phyloP scores from a whole-genome alignment of 1,140 invertebrate genomes.

The Drosophila lacteicornis region DNA sequence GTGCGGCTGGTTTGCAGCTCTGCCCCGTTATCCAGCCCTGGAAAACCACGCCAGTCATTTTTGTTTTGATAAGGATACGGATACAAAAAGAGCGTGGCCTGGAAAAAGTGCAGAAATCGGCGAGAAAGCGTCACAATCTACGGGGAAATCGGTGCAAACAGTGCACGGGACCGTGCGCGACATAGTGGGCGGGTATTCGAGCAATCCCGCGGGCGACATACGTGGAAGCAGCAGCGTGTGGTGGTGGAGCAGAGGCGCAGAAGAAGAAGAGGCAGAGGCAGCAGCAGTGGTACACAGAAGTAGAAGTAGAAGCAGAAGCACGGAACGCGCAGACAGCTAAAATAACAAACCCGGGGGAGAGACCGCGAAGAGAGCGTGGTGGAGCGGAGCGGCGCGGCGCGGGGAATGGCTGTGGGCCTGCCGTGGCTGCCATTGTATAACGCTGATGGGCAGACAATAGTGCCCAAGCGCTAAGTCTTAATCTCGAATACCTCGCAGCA shows the following conservation, averaged over 20 bases:
- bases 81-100: slow-evolving; percentile 76
- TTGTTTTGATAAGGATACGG: slow-evolving; percentile 85
- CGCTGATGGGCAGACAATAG: slow-evolving; percentile 72
- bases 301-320: slow-evolving; percentile 45
- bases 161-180: slow-evolving; percentile 53
- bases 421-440: slow-evolving; percentile 69
- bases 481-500: slow-evolving; percentile 75
- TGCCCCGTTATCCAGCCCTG: slow-evolving; percentile 58
- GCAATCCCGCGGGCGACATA: slow-evolving; percentile 37
- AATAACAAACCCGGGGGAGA: slow-evolving; percentile 66
- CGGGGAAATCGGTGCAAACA: slow-evolving; percentile 58
- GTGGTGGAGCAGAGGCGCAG: slow-evolving; percentile 53
- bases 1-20: slow-evolving; percentile 48
- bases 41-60: slow-evolving; percentile 84
- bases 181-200: slow-evolving; percentile 35
- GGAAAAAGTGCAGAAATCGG: slow-evolving; percentile 65
- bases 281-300: slow-evolving; percentile 59
- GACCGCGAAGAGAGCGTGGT: slow-evolving; percentile 43
- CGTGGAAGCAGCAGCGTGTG: slow-evolving; percentile 71
- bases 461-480: slow-evolving; percentile 29
- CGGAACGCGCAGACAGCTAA: slow-evolving; percentile 68
- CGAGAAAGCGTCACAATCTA: slow-evolving; percentile 49
- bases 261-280: slow-evolving; percentile 33
- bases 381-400: not conserved
- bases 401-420: slow-evolving; percentile 64